Evolutionary conservation across 2,888 invertebrate genomes (phyloP).

Genomic region (Melinopterus prodromus): DNA sequence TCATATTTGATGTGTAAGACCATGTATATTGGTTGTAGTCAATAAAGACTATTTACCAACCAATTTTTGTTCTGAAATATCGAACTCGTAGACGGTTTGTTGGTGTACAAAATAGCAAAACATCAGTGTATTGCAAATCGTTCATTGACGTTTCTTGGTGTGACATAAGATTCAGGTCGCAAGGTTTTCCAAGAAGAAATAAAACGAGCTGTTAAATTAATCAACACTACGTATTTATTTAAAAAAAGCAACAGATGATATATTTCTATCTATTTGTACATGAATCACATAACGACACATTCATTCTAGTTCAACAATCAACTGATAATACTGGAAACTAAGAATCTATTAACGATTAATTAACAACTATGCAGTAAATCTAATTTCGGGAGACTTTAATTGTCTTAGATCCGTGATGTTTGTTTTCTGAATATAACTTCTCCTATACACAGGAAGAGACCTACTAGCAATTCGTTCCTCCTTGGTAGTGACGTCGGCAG

Average conservation of each 20-base stretch:
- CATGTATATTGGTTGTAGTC: too few relatives aligned
- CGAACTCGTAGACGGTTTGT: too few relatives aligned
- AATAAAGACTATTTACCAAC: too few relatives aligned
- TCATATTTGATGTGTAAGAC: too few relatives aligned
- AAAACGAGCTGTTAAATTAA: not conserved
- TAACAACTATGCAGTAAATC: not conserved
- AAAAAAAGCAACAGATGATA: not conserved
- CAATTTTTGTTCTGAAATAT: too few relatives aligned
- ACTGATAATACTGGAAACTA: not conserved
- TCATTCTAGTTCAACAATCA: not conserved
- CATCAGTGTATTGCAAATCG: too few relatives aligned
- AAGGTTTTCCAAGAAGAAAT: not conserved
- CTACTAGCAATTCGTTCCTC: constrained; percentile 21
- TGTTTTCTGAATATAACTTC: constrained; percentile 54
- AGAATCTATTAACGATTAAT: constrained; percentile 7
- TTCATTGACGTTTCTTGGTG: too few relatives aligned
- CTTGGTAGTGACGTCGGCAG: constrained; percentile 14
- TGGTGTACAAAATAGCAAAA: too few relatives aligned
- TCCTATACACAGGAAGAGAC: constrained; percentile 47
- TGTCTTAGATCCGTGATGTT: constrained; percentile 43
- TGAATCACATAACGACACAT: not conserved
- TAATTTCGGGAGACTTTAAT: not conserved
- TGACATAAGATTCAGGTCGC: too few relatives aligned
- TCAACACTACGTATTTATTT: not conserved
- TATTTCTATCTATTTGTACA: not conserved